Percentiles rank a stretch among this genome's conserved stretches.
phyloP scores from a whole-genome alignment of 2,888 invertebrate species.

The Euzophera pinguis region DNA sequence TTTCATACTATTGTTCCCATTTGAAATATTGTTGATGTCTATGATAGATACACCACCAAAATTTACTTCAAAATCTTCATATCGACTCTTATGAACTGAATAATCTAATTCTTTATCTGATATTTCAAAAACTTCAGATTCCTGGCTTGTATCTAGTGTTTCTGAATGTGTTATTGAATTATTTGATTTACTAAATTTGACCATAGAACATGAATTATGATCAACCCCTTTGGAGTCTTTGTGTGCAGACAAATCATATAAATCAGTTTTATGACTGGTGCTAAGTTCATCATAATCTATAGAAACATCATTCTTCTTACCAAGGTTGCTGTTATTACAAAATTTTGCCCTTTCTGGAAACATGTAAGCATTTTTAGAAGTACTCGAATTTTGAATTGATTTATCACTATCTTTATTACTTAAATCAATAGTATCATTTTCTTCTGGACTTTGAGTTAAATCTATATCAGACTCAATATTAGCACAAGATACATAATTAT shows the following conservation, averaged over 20 bases:
- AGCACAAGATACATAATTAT: background rate
- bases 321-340: constrained; percentile 33
- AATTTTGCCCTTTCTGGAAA: background rate
- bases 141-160: constrained; percentile 30
- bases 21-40: constrained; percentile 25
- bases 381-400: constrained; percentile 49
- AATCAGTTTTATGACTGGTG: background rate
- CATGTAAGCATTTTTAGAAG: background rate
- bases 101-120: constrained; percentile 83
- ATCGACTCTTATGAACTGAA: constrained; percentile 66
- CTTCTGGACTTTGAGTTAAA: background rate
- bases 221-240: background rate
- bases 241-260: background rate
- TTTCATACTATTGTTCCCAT: constrained; percentile 19
- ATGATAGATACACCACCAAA: constrained; percentile 43
- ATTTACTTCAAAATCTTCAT: constrained; percentile 33
- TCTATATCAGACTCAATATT: background rate
- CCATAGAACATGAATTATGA: background rate
- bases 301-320: constrained; percentile 49
- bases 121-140: constrained; percentile 52
- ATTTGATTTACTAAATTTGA: background rate
- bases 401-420: constrained; percentile 32
- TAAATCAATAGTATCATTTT: background rate
- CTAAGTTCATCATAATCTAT: constrained; percentile 63
- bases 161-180: background rate